phyloP scores from a whole-genome alignment of 1,140 invertebrate species.

The Hylaeus anthracinus region DNA sequence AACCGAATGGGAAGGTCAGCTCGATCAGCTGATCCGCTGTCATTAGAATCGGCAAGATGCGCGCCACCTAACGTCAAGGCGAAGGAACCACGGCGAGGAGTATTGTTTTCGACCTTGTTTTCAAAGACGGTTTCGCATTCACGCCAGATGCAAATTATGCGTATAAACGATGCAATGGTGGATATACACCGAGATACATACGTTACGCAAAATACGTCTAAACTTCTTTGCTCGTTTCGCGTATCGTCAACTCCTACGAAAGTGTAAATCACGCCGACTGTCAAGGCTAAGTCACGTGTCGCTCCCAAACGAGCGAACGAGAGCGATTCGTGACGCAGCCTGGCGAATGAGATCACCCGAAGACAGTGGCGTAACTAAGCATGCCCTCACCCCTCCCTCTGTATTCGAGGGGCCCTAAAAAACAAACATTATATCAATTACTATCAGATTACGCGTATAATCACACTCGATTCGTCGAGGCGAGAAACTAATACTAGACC shows the following conservation, averaged over 20 bases:
- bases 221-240: background rate
- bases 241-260: conserved; percentile 1
- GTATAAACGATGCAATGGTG: background rate
- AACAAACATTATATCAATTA: no score
- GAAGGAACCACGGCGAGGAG: conserved; percentile 34
- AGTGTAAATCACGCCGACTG: conserved; percentile 44
- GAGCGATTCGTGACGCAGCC: background rate
- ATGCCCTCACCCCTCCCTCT: no score
- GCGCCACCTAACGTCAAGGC: conserved; percentile 54
- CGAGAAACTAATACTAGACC: no score
- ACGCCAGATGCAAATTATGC: conserved; percentile 17
- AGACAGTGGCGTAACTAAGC: no score
- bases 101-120: conserved; percentile 59
- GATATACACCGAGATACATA: background rate
- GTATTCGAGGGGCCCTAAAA: no score
- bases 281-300: conserved; percentile 62
- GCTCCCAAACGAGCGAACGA: conserved; percentile 12
- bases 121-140: conserved; percentile 11
- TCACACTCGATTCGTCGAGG: no score
- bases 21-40: conserved; percentile 66
- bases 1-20: conserved; percentile 61
- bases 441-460: no score
- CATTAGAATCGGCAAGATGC: conserved; percentile 51
- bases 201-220: background rate
- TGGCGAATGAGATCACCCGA: conserved; percentile 11